Percentiles rank a stretch among this genome's conserved stretches.
phyloP scores from a whole-genome alignment of 2,888 invertebrate genomes.

The Matsumyia berberina region DNA sequence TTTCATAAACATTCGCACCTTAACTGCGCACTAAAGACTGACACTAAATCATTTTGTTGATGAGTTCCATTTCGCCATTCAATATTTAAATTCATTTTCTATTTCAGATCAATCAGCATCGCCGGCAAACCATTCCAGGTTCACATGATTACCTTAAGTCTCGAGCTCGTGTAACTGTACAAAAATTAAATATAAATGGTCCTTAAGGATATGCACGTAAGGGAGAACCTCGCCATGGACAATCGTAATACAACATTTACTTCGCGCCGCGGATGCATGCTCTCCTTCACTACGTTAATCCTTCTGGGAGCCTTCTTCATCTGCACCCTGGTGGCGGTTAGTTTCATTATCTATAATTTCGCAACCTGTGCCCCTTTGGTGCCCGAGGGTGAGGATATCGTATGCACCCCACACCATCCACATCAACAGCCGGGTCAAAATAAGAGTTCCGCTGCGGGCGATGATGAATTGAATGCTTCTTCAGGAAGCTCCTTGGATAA shows the following conservation, averaged over 20 bases:
- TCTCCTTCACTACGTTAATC: conserved; percentile 88
- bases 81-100: not conserved
- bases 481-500: conserved; percentile 80
- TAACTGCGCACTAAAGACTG: too few species aligned
- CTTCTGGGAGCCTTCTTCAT: conserved; percentile 88
- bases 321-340: conserved; percentile 88
- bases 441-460: conserved; percentile 58
- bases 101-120: conserved; percentile 43
- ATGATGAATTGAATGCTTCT: conserved; percentile 76
- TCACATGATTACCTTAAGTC: conserved; percentile 60
- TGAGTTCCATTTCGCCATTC: too few species aligned
- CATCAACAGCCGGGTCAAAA: conserved; percentile 68
- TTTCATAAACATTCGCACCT: too few species aligned
- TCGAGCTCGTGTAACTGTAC: conserved; percentile 35
- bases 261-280: conserved; percentile 85
- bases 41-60: too few species aligned
- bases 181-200: conserved; percentile 78
- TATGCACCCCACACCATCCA: conserved; percentile 80
- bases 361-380: conserved; percentile 87
- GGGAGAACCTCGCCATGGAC: conserved; percentile 77
- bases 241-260: conserved; percentile 78
- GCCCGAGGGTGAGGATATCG: conserved; percentile 79
- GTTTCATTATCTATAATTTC: conserved; percentile 91
- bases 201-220: conserved; percentile 82
- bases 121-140: conserved; percentile 21